Percentiles rank a stretch among this genome's conserved stretches.
phyloP scores from a whole-genome alignment of 2,113 vertebrate genomes.

The Martes martes region DNA sequence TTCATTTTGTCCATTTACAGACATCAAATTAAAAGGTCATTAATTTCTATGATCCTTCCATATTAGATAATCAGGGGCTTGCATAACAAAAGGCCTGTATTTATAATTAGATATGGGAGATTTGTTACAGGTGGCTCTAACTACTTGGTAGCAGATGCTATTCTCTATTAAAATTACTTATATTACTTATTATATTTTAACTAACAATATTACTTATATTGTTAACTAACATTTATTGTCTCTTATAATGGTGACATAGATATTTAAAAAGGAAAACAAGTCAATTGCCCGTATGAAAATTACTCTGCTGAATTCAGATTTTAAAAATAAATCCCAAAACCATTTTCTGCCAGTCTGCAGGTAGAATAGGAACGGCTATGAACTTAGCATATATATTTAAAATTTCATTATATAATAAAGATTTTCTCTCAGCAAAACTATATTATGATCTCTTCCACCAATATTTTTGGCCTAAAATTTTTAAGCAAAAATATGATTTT shows the following conservation, averaged over 20 bases:
- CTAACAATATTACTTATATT: constrained; percentile 9
- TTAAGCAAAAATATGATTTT: constrained; percentile 1
- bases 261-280: constrained; percentile 40
- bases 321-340: background rate
- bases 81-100: constrained; percentile 47
- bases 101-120: constrained; percentile 61
- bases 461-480: constrained; percentile 31
- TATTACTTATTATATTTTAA: constrained; percentile 12
- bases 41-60: constrained; percentile 46
- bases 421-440: background rate
- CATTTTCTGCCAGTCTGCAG: background rate
- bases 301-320: constrained; percentile 24
- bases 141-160: constrained; percentile 51
- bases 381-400: background rate
- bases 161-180: constrained; percentile 63
- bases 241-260: background rate
- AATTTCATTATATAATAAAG: background rate
- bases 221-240: constrained; percentile 65
- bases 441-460: background rate
- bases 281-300: constrained; percentile 11
- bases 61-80: background rate
- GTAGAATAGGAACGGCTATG: background rate
- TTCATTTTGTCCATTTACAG: constrained; percentile 75
- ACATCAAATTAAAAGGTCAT: constrained; percentile 61
- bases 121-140: constrained; percentile 62